phyloP scores from a whole-genome alignment of 2,113 vertebrate species.

The Propithecus coquereli region DNA sequence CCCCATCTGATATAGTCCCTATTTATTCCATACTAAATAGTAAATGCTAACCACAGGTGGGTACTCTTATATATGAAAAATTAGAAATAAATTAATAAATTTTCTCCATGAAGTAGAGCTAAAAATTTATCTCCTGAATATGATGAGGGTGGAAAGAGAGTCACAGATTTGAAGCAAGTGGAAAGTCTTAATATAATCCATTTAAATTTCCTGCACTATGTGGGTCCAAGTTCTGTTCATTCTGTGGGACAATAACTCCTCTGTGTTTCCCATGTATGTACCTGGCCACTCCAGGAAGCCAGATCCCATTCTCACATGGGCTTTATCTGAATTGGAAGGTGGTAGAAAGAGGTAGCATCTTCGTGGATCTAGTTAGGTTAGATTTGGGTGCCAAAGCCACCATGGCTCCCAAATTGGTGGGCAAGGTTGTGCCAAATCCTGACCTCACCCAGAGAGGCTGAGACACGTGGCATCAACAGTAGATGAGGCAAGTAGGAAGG shows the following conservation, averaged over 20 bases:
- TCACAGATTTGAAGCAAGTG: neutral
- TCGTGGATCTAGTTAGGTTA: neutral
- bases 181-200: neutral
- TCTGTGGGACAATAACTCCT: neutral
- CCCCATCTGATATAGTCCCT: neutral
- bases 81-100: neutral
- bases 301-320: neutral
- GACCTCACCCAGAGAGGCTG: neutral
- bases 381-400: neutral
- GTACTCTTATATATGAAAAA: neutral
- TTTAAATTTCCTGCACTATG: neutral
- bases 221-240: neutral
- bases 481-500: neutral
- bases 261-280: neutral
- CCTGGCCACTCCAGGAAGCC: neutral
- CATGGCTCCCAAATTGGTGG: neutral
- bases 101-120: neutral
- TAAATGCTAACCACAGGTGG: neutral
- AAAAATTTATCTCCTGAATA: neutral
- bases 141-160: neutral
- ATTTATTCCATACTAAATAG: neutral
- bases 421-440: neutral
- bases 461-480: neutral
- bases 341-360: neutral
- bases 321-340: neutral